Base-by-base conservation (phyloP, 2,797 vertebrate species). In the Sibirionetta formosa region DNA sequence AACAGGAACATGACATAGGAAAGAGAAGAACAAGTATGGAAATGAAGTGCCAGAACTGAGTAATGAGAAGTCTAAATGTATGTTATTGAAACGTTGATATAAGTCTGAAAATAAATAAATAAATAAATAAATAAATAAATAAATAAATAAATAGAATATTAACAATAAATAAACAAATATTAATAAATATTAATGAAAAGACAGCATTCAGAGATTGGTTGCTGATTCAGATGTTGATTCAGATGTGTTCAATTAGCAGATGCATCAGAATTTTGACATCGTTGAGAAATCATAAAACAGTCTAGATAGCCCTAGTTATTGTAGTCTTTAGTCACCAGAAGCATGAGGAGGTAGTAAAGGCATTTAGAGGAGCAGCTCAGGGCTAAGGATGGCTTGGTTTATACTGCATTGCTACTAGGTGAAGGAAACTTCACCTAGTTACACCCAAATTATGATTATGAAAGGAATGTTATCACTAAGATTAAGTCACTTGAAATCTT, bases 171-270 rank as follows among this genome's bases (percentile, higher is more conserved):
- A 42, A 17, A 42, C 16, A 42, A 42, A 42, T 42, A 42, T 7
- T 42, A 48, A 73, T 2, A 76, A 16, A 36, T 71, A 23, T 9
- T 68, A 27, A 68, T 29, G 3, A 40, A 63, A 82, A 66, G 7
- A 66, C 2, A 17, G n/a, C n/a, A 15, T 68, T 81, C 44, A 46
- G 18, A 60, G 44, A 71, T 5, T 54, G 2, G 2, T 1, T 0
- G 8, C 18, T 58, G 12, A 5, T 86, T 40, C 44, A 13, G 60
- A 72, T 0, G 8, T 14, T 58, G 12, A 5, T 86, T 40, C 40
- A 8, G 60, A 71, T 80, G n/a, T 38, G 8, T 5, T 1, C 53
- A 58, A 68, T n/a, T 14, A 36, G 9, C 24, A 54, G 23, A 58
- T 2, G 4, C 14, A 24, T 42, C 5, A 54, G 31, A 14, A 89